Percentiles rank a stretch among this genome's conserved stretches.
phyloP scores from a whole-genome alignment of 2,797 vertebrate genomes.

The Uromys caudimaculatus region DNA sequence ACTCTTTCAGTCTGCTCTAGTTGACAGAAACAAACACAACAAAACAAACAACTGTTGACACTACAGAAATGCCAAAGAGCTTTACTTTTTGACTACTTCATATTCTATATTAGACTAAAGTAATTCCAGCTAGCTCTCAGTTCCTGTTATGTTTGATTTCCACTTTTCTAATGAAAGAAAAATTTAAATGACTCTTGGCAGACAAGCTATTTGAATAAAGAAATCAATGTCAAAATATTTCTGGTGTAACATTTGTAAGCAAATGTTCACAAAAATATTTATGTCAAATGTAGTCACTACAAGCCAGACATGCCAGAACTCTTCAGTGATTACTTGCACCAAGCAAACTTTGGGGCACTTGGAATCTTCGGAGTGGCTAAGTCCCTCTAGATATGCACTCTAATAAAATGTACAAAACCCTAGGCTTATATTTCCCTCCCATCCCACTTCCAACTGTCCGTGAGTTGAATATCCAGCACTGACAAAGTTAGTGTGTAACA shows the following conservation, averaged over 20 bases:
- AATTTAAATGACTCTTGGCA: conserved; percentile 74
- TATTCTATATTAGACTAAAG: conserved; percentile 49
- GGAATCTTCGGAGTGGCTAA: conserved; percentile 31
- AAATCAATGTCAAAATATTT: conserved; percentile 83
- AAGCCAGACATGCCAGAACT: conserved; percentile 51
- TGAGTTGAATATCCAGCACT: background rate
- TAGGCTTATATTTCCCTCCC: background rate
- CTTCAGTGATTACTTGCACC: conserved; percentile 55
- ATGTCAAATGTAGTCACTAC: conserved; percentile 74
- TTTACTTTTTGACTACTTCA: conserved; percentile 2
- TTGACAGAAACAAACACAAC: background rate
- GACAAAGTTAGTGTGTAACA: background rate
- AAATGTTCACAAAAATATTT: conserved; percentile 82
- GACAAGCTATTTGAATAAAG: conserved; percentile 85
- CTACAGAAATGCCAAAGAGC: background rate
- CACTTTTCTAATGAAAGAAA: conserved; percentile 48
- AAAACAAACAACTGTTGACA: background rate
- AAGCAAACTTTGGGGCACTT: conserved; percentile 44
- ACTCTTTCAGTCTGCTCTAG: conserved; percentile 18
- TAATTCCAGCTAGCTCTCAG: conserved; percentile 37
- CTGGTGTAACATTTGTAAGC: conserved; percentile 75
- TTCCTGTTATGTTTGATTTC: background rate
- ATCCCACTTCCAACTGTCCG: background rate
- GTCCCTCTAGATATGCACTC: conserved; percentile 58
- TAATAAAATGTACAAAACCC: conserved; percentile 9